These are phyloP conservation scores for Formica selysi DNA, from an alignment of 1,140 invertebrate genomes.

Conservation along the genomic window DNA sequence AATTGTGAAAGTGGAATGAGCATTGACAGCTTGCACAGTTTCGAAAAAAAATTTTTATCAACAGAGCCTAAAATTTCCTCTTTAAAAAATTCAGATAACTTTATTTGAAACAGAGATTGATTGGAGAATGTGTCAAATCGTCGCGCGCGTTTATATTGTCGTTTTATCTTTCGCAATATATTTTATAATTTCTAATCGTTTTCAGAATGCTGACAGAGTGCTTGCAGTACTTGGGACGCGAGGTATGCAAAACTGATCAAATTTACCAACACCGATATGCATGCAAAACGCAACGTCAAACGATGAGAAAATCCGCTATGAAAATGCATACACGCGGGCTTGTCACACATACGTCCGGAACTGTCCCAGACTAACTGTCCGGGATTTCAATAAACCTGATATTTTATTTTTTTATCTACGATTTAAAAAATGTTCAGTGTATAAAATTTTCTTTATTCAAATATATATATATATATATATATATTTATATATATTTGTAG, in stretches of 20 bases:
- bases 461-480: no score
- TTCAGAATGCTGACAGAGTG: neutral
- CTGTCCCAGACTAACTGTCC: neutral
- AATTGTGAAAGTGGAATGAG: no score
- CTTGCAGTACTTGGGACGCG: neutral
- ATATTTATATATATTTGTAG: neutral
- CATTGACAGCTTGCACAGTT: no score
- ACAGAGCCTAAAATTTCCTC: neutral
- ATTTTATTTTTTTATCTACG: neutral
- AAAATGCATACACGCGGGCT: conserved; percentile 32
- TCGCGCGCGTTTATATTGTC: no score
- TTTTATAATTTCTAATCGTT: conserved; percentile 6
- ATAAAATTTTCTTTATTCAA: no score
- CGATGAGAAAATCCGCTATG: conserved; percentile 41
- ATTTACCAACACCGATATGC: conserved; percentile 18
- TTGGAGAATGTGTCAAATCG: no score
- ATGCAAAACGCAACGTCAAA: conserved; percentile 19
- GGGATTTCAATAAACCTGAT: conserved; percentile 27
- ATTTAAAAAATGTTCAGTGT: conserved; percentile 18
- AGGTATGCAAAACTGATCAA: conserved; percentile 28
- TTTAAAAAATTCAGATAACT: neutral
- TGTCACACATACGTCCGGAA: neutral
- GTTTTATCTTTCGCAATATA: neutral
- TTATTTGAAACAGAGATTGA: neutral
- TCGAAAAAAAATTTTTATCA: no score